Conservation (phyloP, 2,797 vertebrate species). For the Psittacula derbiana region DNA sequence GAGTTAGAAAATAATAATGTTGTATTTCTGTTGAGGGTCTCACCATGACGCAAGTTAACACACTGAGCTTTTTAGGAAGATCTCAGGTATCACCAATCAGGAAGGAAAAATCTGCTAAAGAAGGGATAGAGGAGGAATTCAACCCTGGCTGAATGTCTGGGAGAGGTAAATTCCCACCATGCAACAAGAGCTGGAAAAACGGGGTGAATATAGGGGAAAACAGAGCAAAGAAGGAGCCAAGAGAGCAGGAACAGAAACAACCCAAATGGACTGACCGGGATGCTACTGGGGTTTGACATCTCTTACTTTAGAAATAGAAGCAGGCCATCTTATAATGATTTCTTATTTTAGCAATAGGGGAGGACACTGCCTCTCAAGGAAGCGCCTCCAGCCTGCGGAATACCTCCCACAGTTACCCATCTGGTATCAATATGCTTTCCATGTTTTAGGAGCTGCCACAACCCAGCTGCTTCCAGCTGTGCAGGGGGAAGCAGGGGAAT, state of each 20-base stretch:
- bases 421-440: background rate
- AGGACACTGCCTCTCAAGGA: background rate
- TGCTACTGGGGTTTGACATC: background rate
- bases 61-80: background rate
- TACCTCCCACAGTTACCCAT: background rate
- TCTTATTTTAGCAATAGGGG: background rate
- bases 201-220: background rate
- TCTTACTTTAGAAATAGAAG: background rate
- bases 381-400: rapidly evolving
- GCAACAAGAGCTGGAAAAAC: background rate
- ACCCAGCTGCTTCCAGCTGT: background rate
- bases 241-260: background rate
- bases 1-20: background rate
- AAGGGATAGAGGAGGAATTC: background rate
- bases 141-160: background rate
- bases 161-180: background rate
- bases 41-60: background rate
- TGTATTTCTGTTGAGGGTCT: background rate
- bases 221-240: background rate
- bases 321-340: background rate
- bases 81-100: background rate
- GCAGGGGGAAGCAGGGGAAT: rapidly evolving
- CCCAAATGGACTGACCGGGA: background rate
- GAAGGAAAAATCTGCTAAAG: background rate
- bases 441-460: background rate